phyloP scores from a whole-genome alignment of 2,113 vertebrate genomes.

The Rhinichthys klamathensis region DNA sequence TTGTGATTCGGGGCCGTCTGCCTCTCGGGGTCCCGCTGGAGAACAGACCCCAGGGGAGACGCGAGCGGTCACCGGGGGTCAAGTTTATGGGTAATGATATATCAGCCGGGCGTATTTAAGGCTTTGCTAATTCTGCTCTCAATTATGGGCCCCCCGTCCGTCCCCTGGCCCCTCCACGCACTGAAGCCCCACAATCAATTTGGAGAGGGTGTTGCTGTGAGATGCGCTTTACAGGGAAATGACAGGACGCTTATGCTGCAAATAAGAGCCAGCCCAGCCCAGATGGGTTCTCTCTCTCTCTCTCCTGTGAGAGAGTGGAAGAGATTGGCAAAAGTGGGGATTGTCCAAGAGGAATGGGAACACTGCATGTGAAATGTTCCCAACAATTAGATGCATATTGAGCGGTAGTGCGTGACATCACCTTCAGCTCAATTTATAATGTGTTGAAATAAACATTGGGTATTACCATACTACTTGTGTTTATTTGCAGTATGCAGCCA shows the following conservation, averaged over 20 bases:
- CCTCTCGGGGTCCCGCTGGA: conserved; percentile 65
- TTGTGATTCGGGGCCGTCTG: conserved; percentile 69
- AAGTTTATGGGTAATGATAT: conserved; percentile 99
- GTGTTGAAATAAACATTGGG: conserved; percentile 10
- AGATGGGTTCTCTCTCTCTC: conserved; percentile 9
- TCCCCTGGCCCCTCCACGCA: conserved; percentile 72
- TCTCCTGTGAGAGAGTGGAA: conserved; percentile 5
- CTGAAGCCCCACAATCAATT: conserved; percentile 80
- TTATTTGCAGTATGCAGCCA: neutral
- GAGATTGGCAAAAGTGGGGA: conserved; percentile 17
- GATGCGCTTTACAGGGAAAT: conserved; percentile 69
- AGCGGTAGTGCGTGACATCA: conserved; percentile 11
- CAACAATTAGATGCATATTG: neutral
- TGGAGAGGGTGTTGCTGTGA: conserved; percentile 71
- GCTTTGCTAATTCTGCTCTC: conserved; percentile 91
- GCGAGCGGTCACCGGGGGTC: conserved; percentile 84
- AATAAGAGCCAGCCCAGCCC: conserved; percentile 52
- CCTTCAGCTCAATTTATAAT: neutral
- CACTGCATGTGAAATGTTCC: neutral
- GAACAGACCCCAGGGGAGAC: conserved; percentile 84
- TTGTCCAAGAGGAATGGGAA: conserved; percentile 12
- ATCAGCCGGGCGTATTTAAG: conserved; percentile 91
- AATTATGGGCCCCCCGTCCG: conserved; percentile 78
- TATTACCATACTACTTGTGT: neutral
- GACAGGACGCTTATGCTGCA: conserved; percentile 78